phyloP scores from a whole-genome alignment of 2,113 vertebrate species.

The Psammodynastes pulverulentus region DNA sequence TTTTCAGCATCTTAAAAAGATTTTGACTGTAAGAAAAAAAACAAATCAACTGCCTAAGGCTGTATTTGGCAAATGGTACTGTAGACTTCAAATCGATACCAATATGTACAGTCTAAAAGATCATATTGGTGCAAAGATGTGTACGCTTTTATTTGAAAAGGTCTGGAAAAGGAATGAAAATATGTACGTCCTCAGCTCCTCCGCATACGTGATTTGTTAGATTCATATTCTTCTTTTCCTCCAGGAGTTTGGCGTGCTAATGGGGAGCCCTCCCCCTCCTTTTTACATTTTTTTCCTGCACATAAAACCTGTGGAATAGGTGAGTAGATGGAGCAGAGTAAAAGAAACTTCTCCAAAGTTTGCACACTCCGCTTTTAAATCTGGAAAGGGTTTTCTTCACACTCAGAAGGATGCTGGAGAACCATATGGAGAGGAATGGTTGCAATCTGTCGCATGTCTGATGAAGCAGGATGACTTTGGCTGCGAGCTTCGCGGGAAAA shows the following conservation, averaged over 20 bases:
- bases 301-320: background rate
- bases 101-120: background rate
- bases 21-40: background rate
- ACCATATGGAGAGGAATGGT: conserved; percentile 5
- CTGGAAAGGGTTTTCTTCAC: background rate
- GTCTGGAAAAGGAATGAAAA: background rate
- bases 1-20: background rate
- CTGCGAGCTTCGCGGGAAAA: background rate
- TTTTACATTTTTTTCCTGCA: background rate
- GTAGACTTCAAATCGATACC: background rate
- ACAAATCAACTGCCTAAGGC: background rate
- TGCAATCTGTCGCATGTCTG: conserved; percentile 7
- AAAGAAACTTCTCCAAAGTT: background rate
- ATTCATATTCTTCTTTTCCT: background rate
- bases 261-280: background rate
- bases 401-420: conserved; percentile 2
- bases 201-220: background rate
- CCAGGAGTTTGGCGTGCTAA: background rate
- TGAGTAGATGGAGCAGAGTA: background rate
- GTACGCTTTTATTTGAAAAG: background rate
- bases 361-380: background rate
- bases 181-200: background rate
- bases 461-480: background rate
- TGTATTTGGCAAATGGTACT: background rate
- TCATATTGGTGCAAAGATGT: background rate